These are phyloP conservation scores for Pelecanoides urinatrix DNA, from an alignment of 2,113 vertebrate species.

Conservation along the genomic window DNA sequence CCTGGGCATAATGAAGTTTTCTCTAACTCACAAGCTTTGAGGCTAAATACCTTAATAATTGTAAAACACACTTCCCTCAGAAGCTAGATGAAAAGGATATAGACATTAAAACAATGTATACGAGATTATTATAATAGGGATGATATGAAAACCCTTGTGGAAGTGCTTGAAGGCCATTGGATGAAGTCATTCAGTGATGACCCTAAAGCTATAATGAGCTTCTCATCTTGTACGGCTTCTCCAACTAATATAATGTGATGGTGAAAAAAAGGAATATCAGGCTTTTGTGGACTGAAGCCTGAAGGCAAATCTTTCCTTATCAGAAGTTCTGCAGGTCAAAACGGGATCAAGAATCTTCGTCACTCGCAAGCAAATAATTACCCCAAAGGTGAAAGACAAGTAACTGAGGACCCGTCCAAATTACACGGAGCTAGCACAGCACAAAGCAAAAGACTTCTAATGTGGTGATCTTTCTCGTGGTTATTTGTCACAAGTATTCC, in stretches of 20 bases:
- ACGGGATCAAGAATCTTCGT: slow-evolving; percentile 30
- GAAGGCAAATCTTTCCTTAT: slow-evolving; percentile 47
- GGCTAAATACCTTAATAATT: slow-evolving; percentile 13
- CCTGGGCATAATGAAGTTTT: slow-evolving; percentile 19
- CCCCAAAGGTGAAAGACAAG: slow-evolving; percentile 58
- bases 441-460: slow-evolving; percentile 35
- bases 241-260: neutral
- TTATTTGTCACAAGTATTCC: slow-evolving; percentile 53
- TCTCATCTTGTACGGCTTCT: slow-evolving; percentile 33
- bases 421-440: neutral
- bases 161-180: slow-evolving; percentile 20
- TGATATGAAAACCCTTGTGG: neutral
- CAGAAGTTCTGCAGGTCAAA: slow-evolving; percentile 48
- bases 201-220: slow-evolving; percentile 42
- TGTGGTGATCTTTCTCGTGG: slow-evolving; percentile 23
- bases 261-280: slow-evolving; percentile 11
- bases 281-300: slow-evolving; percentile 4
- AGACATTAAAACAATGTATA: slow-evolving; percentile 52
- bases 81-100: slow-evolving; percentile 9
- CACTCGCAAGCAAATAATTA: slow-evolving; percentile 47
- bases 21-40: neutral
- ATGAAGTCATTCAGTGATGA: slow-evolving; percentile 30
- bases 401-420: slow-evolving; percentile 34
- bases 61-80: neutral
- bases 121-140: neutral